phyloP scores from a whole-genome alignment of 2,797 vertebrate genomes.

The Tangara arthus region DNA sequence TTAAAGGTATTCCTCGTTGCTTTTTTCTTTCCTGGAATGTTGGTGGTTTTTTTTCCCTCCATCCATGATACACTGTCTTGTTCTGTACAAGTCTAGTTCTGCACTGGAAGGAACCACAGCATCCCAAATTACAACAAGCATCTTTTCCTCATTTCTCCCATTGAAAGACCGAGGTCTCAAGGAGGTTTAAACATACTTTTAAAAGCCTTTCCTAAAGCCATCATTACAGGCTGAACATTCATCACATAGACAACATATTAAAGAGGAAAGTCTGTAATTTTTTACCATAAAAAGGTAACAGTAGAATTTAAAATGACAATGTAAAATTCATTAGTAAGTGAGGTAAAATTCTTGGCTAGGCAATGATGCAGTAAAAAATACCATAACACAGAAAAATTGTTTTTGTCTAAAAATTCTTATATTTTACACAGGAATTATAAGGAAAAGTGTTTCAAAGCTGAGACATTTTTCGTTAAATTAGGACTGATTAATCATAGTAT shows the following conservation, averaged over 20 bases:
- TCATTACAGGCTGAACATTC: neutral
- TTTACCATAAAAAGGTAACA: neutral
- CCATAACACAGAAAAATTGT: neutral
- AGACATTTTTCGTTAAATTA: neutral
- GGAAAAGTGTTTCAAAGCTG: neutral
- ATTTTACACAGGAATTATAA: neutral
- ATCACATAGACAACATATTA: neutral
- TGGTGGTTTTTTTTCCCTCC: neutral
- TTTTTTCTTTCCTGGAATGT: neutral
- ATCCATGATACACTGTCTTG: neutral
- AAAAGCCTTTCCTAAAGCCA: neutral
- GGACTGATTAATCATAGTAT: neutral
- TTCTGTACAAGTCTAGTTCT: neutral
- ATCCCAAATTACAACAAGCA: neutral
- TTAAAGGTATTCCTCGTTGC: neutral
- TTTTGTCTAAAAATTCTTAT: neutral
- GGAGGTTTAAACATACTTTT: neutral
- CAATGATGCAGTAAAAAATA: neutral
- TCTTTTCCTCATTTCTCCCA: neutral
- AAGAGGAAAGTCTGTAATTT: neutral
- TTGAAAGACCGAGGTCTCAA: neutral
- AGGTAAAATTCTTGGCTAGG: neutral
- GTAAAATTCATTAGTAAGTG: neutral
- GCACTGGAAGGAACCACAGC: neutral
- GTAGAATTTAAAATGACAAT: neutral